Evolutionary conservation across 2,888 invertebrate species (phyloP).

Genomic region (Eueremaeus valkanovi): DNA sequence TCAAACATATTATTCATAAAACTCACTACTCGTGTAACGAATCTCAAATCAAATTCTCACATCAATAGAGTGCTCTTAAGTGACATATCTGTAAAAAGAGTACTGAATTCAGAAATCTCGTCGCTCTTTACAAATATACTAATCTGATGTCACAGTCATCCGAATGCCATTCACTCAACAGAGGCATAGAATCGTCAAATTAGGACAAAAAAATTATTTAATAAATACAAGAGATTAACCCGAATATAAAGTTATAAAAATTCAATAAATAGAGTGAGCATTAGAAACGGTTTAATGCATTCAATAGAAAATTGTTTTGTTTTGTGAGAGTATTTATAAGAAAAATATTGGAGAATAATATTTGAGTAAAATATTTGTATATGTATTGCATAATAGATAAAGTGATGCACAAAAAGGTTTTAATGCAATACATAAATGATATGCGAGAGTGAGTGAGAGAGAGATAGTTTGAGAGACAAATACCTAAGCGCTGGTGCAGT

Average conservation of each 20-base stretch:
- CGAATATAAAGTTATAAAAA: not conserved
- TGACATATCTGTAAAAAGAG: not conserved
- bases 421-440: no score
- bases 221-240: constrained; percentile 8
- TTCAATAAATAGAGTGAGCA: no score
- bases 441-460: no score
- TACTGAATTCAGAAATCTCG: not conserved
- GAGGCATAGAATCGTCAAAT: constrained; percentile 3
- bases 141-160: not conserved
- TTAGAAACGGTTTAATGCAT: no score
- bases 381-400: not conserved
- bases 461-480: no score
- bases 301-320: no score
- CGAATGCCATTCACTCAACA: not conserved
- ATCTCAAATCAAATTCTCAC: not conserved
- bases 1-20: not conserved
- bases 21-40: not conserved
- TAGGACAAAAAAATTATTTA: not conserved
- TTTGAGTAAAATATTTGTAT: no score
- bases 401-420: no score
- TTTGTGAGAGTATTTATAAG: no score
- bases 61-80: not conserved
- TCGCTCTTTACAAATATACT: not conserved
- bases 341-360: no score
- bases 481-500: no score